A percentile compares a stretch with the other conserved stretches of the same genome.
phyloP scores from a whole-genome alignment of 2,888 invertebrate species.

The Polymixis flavicincta region DNA sequence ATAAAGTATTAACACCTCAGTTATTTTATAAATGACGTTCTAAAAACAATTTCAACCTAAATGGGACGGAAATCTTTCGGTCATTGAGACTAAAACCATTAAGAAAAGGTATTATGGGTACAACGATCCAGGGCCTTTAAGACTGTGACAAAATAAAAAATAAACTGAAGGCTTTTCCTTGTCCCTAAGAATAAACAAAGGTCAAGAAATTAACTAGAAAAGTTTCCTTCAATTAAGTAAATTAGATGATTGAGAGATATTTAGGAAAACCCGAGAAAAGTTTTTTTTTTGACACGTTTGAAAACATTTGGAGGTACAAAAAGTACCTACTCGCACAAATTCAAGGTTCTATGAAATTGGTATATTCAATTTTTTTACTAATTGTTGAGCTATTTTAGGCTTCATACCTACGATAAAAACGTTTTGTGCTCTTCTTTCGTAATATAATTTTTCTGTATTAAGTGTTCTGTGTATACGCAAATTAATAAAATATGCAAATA shows the following conservation, averaged over 20 bases:
- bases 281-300: not conserved
- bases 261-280: not conserved
- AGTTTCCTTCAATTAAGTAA: slow-evolving; percentile 19
- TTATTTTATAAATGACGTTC: not conserved
- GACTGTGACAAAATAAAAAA: slow-evolving; percentile 17
- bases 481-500: not conserved
- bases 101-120: slow-evolving; percentile 27
- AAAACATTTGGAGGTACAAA: not conserved
- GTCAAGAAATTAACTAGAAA: slow-evolving; percentile 17
- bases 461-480: not conserved
- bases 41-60: slow-evolving; percentile 8
- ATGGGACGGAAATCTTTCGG: slow-evolving; percentile 8
- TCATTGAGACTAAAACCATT: slow-evolving; percentile 31
- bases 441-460: not conserved
- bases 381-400: not conserved
- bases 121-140: slow-evolving; percentile 16
- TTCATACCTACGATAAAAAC: not conserved
- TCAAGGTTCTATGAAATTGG: not conserved
- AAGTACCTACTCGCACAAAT: not conserved
- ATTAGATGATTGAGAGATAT: slow-evolving; percentile 7
- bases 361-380: too few species aligned
- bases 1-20: not conserved
- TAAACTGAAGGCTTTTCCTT: slow-evolving; percentile 14
- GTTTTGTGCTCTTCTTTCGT: not conserved
- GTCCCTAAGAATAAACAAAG: slow-evolving; percentile 11